Base-by-base conservation (phyloP, 2,888 invertebrate genomes). In the Nowickia ferox region DNA sequence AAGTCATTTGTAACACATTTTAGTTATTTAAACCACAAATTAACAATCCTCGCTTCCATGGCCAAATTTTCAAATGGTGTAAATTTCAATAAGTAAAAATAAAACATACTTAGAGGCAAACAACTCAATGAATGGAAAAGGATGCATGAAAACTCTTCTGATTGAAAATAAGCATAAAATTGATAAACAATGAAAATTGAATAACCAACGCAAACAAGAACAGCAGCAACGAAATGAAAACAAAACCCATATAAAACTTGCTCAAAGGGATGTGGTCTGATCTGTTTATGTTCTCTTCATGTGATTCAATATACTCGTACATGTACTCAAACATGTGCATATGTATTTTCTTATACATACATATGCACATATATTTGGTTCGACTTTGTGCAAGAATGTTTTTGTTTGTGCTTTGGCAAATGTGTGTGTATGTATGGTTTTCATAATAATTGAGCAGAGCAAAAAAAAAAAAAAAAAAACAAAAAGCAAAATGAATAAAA, bases 161-260 rank as follows among this genome's bases (percentile, higher is more conserved):
- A 88, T 88, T 88, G 88, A 87, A 88, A 91, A 90, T 90, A 88
- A 89, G 90, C 91, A 89, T 89, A 90, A 91, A 91, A 91, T 91
- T 91, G 90, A 91, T 91, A 91, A 91, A 91, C 91, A 91, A 91
- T 91, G 90, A 89, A 91, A 91, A 90, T 90, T 90, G 90, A 90
- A 91, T 90, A 89, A 79, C 63, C 76, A 66, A 46, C 78, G 63
- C 53, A 79, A 17, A 63, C 19, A 53, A 79, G 44, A 79, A 79
- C 38, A 79, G 76, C 22, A 72, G 42, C 61, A 13, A 75, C n/a
- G 40, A 79, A 46, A 57, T 40, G 22, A 63, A 74, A 74, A 84
- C 77, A 53, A 77, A 17, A 84, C 42, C 63, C 17, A 72, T 61
- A 19, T 9, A 44, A 63, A 80, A 48, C 57, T 78, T 63, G 9